Percentiles rank a stretch among this genome's conserved stretches.
Conservation (phyloP, 2,888 invertebrate species). For the Lucinisca nassula region DNA sequence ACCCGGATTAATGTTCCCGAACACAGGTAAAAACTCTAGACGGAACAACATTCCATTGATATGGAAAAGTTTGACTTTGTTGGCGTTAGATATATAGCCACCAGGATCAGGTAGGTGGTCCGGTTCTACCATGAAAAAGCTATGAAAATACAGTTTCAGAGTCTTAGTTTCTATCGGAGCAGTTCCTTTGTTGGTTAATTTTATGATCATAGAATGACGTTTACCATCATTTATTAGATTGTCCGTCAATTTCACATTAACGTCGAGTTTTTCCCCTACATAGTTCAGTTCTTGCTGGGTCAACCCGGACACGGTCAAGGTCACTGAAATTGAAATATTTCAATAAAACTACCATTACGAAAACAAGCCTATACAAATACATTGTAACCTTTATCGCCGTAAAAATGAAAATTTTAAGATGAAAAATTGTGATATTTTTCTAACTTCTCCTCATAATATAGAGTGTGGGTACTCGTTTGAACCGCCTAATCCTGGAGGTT, state of each 20-base stretch:
- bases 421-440: too few relatives aligned
- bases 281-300: conserved; percentile 62
- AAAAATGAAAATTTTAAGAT: too few relatives aligned
- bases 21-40: conserved; percentile 71
- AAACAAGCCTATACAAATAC: too few relatives aligned
- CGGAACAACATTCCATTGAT: conserved; percentile 79
- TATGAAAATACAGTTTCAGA: conserved; percentile 79
- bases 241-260: conserved; percentile 66
- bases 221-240: conserved; percentile 69
- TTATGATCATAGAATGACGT: conserved; percentile 63
- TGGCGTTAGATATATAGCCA: conserved; percentile 58
- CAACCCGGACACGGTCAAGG: background rate
- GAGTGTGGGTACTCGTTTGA: too few relatives aligned
- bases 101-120: conserved; percentile 70
- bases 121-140: conserved; percentile 81
- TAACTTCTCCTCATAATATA: too few relatives aligned
- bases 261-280: conserved; percentile 52
- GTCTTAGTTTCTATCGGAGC: conserved; percentile 49
- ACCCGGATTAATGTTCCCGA: conserved; percentile 69
- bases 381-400: too few relatives aligned
- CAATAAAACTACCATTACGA: too few relatives aligned
- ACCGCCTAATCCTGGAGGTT: too few relatives aligned
- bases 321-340: conserved; percentile 31
- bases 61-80: conserved; percentile 74
- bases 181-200: conserved; percentile 58